Evolutionary conservation across 2,113 vertebrate genomes (phyloP), one percentile per base, ranked within the genome.

Genomic region (Ptychochromis oligacanthus): DNA sequence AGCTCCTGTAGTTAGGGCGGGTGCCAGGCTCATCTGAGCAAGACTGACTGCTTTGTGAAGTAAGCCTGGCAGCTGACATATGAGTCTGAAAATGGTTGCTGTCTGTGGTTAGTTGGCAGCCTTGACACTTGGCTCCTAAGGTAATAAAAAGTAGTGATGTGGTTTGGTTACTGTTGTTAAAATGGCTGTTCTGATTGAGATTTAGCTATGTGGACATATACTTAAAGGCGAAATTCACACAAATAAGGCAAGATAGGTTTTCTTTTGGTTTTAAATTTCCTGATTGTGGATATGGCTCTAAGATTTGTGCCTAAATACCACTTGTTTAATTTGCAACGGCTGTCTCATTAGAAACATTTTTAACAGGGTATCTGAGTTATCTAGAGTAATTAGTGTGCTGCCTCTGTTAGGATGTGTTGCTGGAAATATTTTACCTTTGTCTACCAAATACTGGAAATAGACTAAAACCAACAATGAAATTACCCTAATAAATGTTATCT

Each of bases 61-160:
- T 82, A 85, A 88, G 83, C 78, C 88, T 92, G 92, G 92, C 91
- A 93, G 93, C 83, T 93, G 91, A 94, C 93, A 93, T 93, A 91
- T 86, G 83, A 91, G 89, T 90, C 83, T 83, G 84, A 91, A 88
- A 91, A 88, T 62, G 80, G 87, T 80, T 87, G 77, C 86, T 83
- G 86, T 91, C 89, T 91, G 90, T 58, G 77, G 81, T 83, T 74
- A 80, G 81, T 78, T 64, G 83, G 77, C 89, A 85, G 85, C 84
- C 79, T 88, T 80, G 84, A 83, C 91, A 91, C 85, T 59, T 80
- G 65, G 64, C 88, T 58, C 88, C 89, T 83, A 89, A 86, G 90
- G 88, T 93, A 88, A 93, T 92, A 91, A 91, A 89, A 85, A 80
- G 84, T 88, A 77, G 80, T 89, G 90, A 90, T 20, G 79, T 89